Evolutionary conservation across 1,140 invertebrate genomes (phyloP), one percentile per base, ranked within the genome.

Genomic region (Drosophila orena): DNA sequence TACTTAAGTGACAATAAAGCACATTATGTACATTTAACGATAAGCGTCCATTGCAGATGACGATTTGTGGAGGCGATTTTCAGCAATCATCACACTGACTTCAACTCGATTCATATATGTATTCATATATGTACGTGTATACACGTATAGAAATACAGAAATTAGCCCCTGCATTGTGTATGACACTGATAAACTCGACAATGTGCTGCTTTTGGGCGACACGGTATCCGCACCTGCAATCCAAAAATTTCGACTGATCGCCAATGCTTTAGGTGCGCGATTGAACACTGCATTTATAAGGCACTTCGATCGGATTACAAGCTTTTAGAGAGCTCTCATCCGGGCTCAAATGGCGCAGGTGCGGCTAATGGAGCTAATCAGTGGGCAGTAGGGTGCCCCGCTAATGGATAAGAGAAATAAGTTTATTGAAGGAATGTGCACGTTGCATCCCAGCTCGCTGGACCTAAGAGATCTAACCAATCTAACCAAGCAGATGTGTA

Each of bases 1-100:
- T 69, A 73, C 69, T 88, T 88, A 88, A 88, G 76, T 89, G 83
- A 84, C 83, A 89, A 83, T 88, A 73, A 88, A 88, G 71, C 66
- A 84, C 76, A 79, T 89, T 89, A 89, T 52, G 72, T 75, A 52
- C 76, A 77, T 61, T 64, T 62, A 62, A 72, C 50, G 71, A 83
- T 83, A 89, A 65, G 84, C 79, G 35, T 43, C 65, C 70, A 88
- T 81, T 88, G 83, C 75, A 30, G 65, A 66, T 47, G 54, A 69
- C 62, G 42, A 20, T 55, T 68, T 47, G 62, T 55, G 47, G 40
- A 27, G 40, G 42, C 34, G 34, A 66, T 46, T 68, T 34, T 2
- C 30, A 43, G 24, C 37, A 22, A 37, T 24, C 17, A 34, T 49
- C 12, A n/a, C 17, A 0, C 5, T 11, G 38, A 43, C 37, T 71